Conservation (phyloP, 2,113 vertebrate species). For the Barbus barbus region DNA sequence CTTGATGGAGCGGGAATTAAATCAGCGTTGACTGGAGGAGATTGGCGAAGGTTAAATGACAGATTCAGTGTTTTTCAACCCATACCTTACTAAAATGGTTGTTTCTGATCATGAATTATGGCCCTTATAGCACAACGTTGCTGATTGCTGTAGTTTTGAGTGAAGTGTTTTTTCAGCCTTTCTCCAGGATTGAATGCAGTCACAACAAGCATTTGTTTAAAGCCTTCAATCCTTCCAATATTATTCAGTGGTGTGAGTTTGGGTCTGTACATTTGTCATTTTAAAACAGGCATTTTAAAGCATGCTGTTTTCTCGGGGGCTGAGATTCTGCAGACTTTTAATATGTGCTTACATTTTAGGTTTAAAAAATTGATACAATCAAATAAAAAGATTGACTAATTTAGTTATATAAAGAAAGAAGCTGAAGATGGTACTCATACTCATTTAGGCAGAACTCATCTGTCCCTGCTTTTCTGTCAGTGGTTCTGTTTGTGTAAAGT, state of each 20-base stretch:
- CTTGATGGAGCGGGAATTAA: constrained; percentile 21
- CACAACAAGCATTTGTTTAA: constrained; percentile 23
- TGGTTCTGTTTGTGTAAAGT: constrained; percentile 30
- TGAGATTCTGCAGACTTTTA: neutral
- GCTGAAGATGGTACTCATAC: constrained; percentile 7
- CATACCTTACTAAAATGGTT: constrained; percentile 1
- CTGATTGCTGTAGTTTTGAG: constrained; percentile 17
- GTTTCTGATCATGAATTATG: constrained; percentile 5
- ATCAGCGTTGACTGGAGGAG: constrained; percentile 33
- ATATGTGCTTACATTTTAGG: neutral
- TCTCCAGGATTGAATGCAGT: neutral
- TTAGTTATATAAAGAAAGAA: neutral
- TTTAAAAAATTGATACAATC: neutral
- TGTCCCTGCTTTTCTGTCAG: neutral
- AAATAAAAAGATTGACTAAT: neutral
- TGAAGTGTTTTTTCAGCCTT: neutral
- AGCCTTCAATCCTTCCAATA: neutral
- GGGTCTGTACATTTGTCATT: neutral
- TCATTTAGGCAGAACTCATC: constrained; percentile 23
- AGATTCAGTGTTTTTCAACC: constrained; percentile 15
- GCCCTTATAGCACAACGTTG: neutral
- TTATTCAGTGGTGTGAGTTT: neutral
- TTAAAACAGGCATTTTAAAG: constrained; percentile 13
- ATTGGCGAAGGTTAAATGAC: constrained; percentile 26
- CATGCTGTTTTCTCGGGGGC: neutral